Base-by-base conservation (phyloP, 1,140 invertebrate species). In the Nilaparvata lugens region DNA sequence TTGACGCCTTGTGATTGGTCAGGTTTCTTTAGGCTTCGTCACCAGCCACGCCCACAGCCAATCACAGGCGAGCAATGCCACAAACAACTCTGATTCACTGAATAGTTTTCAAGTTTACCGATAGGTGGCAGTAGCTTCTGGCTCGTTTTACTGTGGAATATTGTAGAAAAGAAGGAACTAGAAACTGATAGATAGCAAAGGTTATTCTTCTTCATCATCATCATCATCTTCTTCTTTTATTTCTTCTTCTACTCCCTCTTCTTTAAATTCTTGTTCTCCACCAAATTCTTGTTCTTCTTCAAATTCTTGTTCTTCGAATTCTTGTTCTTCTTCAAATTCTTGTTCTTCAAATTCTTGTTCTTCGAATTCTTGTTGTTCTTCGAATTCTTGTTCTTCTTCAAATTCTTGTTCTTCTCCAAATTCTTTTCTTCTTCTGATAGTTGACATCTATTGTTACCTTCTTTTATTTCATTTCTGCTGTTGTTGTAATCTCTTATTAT, bases 391-490 rank as follows among this genome's bases (percentile, higher is more conserved):
- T 23, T 53, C 23, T 6, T n/a, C 19, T 3, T n/a, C 23, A 4
- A 2, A 4, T n/a, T 14, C 24, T 24, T 21, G 6, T 23, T 7
- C 52, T 7, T 5, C 19, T 19, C n/a, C n/a, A 4, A 2, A 4
- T 5, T 19, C 5, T 23, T 7, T 21, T 3, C n/a, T 18, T 16
- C 14, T 21, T 16, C 18, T 5, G 3, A 16, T 56, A 35, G n/a
- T n/a, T n/a, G n/a, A n/a, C n/a, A n/a, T n/a, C n/a, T n/a, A n/a
- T n/a, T n/a, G n/a, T n/a, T n/a, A n/a, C n/a, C 31, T n/a, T 38
- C 23, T 38, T 40, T 2, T 9, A 11, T 9, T 9, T 53, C 40
- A 21, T 60, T 62, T 52, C 56, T 64, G 62, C 56, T n/a, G n/a
- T n/a, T n/a, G n/a, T n/a, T n/a, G n/a, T n/a, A n/a, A n/a, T n/a